Conservation (phyloP, 1,140 invertebrate species). For the Caerostris extrusa region DNA sequence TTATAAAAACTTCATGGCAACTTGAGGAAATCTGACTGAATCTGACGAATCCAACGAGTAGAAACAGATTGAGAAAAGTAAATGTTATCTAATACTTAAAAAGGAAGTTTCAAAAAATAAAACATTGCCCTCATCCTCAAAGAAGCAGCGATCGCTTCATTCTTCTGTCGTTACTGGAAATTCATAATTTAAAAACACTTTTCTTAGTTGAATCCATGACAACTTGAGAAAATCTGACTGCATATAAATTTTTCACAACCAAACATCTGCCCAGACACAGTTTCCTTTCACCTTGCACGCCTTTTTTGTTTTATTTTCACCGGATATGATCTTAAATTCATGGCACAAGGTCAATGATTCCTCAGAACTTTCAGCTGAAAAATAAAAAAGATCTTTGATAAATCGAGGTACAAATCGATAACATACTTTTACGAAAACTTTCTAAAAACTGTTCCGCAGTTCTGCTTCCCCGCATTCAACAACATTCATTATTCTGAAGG, state of each 20-base stretch:
- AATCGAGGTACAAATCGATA: not conserved
- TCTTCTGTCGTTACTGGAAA: not conserved
- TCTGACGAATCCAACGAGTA: no score
- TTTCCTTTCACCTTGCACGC: no score
- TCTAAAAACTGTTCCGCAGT: not conserved
- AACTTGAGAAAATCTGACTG: no score
- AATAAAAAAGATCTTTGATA: no score
- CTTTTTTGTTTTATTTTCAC: no score
- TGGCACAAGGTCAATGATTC: no score
- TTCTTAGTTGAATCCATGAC: not conserved
- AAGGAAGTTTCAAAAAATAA: slow-evolving; percentile 21
- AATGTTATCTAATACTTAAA: not conserved
- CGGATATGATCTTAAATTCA: no score
- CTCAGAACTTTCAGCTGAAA: no score
- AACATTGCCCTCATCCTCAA: not conserved
- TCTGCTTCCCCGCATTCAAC: not conserved
- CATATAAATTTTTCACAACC: no score
- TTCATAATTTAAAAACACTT: slow-evolving; percentile 48
- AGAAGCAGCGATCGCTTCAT: not conserved
- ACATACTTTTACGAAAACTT: not conserved
- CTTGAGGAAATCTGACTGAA: no score
- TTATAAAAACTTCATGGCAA: not conserved
- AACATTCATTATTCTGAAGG: not conserved
- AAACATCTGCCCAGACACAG: no score
- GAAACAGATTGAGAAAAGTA: not conserved